Evolutionary conservation across 2,888 invertebrate species (phyloP), one percentile per base, ranked within the genome.

Genomic region (Tipula unca): DNA sequence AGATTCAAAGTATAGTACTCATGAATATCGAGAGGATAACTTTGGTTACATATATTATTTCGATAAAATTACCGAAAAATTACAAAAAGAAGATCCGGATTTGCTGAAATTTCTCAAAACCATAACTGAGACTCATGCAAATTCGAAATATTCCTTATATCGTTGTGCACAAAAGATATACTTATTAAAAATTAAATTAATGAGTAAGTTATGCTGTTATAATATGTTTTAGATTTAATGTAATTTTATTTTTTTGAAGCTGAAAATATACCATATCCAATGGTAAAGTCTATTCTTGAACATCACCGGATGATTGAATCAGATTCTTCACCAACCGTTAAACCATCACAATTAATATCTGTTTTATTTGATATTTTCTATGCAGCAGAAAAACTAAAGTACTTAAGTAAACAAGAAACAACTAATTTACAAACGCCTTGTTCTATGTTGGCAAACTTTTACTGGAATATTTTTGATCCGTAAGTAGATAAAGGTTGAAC

Each of bases 401-500:
- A 90, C 85, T 90, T 90, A 39, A 87, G 87, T 1, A 89, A 89
- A 83, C 86, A 87, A 0, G 85, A 86, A 4, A 48, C 69, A 3
- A 87, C 87, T 69, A 87, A 89, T n/a, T 86, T 90, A 85, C 89
- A 90, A 48, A 87, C 87, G 0, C 88, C 89, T 1, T 89, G 90
- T 0, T 87, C 88, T 0, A 87, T 90, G 1, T 86, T 91, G 42
- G 87, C 89, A 1, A 90, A 90, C 86, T 90, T 91, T 86, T 89
- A 91, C 86, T 91, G 90, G 91, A 90, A 90, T 85, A 87, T 90
- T 83, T 91, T 89, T 87, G 91, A 91, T 88, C 90, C 90, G 90
- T 91, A 88, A 87, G 89, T 87, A 17, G 2, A 69, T 17, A 69
- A n/a, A 13, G 2, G 0, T 29, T 35, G 82, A 13, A 29, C 14